Evolutionary conservation across 2,113 vertebrate genomes (phyloP).

Genomic region (Aphelocoma coerulescens): DNA sequence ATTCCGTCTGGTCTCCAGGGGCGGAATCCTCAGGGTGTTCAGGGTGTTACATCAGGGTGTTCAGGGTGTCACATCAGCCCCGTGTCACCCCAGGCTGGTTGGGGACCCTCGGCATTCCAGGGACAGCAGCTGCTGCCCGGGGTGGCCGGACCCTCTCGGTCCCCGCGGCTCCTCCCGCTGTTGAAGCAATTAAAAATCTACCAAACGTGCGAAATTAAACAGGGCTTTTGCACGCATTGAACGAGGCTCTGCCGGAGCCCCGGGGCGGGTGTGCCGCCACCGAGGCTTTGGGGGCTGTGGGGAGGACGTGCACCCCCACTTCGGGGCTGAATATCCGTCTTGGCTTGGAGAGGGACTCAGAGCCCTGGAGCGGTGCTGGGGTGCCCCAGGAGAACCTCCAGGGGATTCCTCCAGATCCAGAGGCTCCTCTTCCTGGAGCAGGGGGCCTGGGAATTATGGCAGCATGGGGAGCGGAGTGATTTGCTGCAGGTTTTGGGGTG

Average conservation of each 20-base stretch:
- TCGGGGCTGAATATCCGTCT: neutral
- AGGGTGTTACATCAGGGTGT: neutral
- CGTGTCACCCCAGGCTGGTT: accelerated
- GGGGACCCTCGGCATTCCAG: neutral
- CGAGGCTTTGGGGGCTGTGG: neutral
- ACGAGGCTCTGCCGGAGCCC: neutral
- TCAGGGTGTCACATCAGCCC: neutral
- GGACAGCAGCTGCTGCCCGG: neutral
- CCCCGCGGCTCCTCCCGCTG: neutral
- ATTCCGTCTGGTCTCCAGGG: neutral
- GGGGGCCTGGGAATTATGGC: neutral
- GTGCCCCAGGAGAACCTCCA: neutral
- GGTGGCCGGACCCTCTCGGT: accelerated
- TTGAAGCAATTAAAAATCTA: neutral
- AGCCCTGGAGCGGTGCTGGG: accelerated
- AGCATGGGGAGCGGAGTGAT: accelerated
- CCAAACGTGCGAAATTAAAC: neutral
- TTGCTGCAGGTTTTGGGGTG: neutral
- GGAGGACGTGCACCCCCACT: accelerated
- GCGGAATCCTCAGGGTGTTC: neutral
- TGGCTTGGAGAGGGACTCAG: accelerated
- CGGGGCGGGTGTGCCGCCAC: accelerated
- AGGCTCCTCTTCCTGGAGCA: neutral
- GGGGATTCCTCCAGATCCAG: neutral
- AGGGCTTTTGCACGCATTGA: neutral